phyloP scores from a whole-genome alignment of 1,140 invertebrate species.

The Choristoneura fumiferana region DNA sequence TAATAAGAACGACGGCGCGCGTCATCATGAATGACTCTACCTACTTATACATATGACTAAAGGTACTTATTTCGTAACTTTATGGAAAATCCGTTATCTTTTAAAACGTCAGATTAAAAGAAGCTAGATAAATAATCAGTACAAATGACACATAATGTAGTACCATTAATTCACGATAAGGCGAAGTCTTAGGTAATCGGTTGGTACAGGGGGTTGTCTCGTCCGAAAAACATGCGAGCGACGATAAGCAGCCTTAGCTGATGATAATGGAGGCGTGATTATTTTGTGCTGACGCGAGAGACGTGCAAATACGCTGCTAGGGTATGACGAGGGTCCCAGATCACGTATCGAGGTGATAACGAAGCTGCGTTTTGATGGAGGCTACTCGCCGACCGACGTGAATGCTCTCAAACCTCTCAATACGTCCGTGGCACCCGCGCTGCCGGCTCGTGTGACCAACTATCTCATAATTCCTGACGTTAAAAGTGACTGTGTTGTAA shows the following conservation, averaged over 20 bases:
- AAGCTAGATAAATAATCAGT: background rate
- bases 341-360: constrained; percentile 10
- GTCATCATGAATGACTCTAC: no score
- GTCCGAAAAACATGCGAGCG: background rate
- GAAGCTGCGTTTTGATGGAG: background rate
- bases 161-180: constrained; percentile 3
- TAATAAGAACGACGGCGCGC: no score
- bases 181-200: background rate
- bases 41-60: no score
- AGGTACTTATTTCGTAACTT: no score
- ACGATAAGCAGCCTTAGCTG: constrained; percentile 5
- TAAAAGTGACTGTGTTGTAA: no score
- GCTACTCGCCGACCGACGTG: background rate
- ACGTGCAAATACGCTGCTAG: constrained; percentile 1
- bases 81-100: no score
- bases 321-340: constrained; percentile 6
- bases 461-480: no score
- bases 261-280: background rate
- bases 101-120: background rate
- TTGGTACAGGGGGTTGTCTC: background rate
- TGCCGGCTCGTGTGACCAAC: no score
- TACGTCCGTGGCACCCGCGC: no score
- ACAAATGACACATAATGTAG: background rate
- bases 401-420: no score
- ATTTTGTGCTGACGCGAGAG: background rate